phyloP scores from a whole-genome alignment of 2,888 invertebrate genomes.

The Heliconius sara region DNA sequence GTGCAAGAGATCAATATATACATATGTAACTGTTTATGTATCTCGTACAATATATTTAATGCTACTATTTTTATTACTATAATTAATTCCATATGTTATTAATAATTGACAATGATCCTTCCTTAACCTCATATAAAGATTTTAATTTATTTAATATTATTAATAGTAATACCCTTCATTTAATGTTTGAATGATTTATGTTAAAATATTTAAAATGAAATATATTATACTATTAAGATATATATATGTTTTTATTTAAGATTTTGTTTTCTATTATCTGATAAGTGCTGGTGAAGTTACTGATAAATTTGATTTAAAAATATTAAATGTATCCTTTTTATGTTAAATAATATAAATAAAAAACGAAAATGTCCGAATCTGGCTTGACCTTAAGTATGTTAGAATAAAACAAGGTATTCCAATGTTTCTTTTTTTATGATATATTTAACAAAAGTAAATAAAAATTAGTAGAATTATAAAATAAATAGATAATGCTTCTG shows the following conservation, averaged over 20 bases:
- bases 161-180: neutral
- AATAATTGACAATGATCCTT: constrained; percentile 6
- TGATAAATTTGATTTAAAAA: neutral
- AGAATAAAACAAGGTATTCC: neutral
- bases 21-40: too few relatives aligned
- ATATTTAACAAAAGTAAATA: neutral
- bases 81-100: neutral
- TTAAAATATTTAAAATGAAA: constrained; percentile 4
- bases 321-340: neutral
- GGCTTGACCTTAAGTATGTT: neutral
- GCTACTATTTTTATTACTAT: neutral
- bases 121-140: constrained; percentile 9
- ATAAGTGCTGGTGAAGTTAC: neutral
- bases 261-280: neutral
- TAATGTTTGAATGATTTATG: neutral
- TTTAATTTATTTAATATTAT: neutral
- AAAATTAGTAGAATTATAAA: neutral
- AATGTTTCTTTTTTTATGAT: too few relatives aligned
- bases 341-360: neutral
- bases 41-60: neutral
- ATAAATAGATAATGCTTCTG: neutral
- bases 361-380: too few relatives aligned
- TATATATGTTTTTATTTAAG: neutral
- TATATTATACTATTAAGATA: neutral
- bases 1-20: too few relatives aligned